Conservation (phyloP, 2,797 vertebrate genomes). For the Chiloscyllium punctatum region DNA sequence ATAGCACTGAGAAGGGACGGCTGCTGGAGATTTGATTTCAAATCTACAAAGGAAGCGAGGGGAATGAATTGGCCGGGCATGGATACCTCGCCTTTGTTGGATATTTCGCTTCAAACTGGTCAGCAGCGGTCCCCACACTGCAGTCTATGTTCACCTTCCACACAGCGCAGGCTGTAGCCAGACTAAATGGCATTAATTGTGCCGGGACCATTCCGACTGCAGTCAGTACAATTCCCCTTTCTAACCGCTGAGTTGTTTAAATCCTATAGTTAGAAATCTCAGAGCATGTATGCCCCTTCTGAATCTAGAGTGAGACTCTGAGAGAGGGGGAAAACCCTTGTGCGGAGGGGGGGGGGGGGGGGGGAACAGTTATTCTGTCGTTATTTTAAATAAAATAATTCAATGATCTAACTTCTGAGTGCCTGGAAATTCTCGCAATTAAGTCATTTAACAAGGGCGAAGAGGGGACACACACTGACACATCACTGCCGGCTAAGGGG, state of each 20-base stretch:
- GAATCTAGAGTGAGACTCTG: neutral
- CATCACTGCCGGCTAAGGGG: neutral
- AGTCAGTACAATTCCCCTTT: neutral
- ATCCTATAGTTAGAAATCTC: neutral
- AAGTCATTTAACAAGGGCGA: neutral
- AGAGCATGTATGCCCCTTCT: neutral
- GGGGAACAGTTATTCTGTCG: neutral
- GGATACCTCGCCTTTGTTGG: constrained; percentile 15
- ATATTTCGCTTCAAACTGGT: constrained; percentile 13
- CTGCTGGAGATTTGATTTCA: constrained; percentile 34
- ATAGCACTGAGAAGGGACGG: constrained; percentile 25
- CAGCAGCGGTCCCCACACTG: neutral
- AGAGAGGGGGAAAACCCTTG: neutral
- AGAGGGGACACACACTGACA: neutral
- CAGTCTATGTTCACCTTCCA: neutral
- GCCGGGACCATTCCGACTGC: neutral
- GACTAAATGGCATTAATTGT: neutral
- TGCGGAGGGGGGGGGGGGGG: no score
- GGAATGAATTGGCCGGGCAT: neutral
- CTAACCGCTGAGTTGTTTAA: neutral
- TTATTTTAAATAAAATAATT: neutral
- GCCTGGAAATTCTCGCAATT: neutral
- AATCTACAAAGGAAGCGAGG: neutral
- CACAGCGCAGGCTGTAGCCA: neutral
- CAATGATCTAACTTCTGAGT: neutral